Conservation (phyloP, 1,140 invertebrate species). For the Rhagoletis pomonella region DNA sequence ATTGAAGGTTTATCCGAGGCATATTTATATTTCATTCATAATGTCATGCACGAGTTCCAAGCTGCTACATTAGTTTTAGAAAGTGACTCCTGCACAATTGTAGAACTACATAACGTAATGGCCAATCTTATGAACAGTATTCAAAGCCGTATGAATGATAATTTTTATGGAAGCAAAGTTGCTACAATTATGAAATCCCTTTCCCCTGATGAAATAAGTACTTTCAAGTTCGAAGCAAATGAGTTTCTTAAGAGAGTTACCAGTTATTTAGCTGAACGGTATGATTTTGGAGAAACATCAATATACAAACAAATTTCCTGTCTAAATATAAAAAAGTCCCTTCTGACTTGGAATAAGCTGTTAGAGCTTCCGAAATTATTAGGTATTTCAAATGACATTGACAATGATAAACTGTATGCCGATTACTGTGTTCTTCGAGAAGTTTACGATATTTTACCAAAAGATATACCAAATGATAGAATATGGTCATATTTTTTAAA, state of each 20-base stretch:
- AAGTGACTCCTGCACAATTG: slow-evolving; percentile 30
- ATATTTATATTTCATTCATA: slow-evolving; percentile 40
- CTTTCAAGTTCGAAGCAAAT: too few relatives aligned
- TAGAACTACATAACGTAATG: slow-evolving; percentile 1
- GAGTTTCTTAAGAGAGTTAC: too few relatives aligned
- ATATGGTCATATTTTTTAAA: slow-evolving; percentile 42
- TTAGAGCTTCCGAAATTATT: background rate
- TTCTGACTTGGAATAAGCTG: too few relatives aligned
- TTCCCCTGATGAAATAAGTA: background rate
- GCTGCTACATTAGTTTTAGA: slow-evolving; percentile 28
- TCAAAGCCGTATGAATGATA: slow-evolving; percentile 39
- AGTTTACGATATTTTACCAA: too few relatives aligned
- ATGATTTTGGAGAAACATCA: too few relatives aligned
- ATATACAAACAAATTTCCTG: too few relatives aligned
- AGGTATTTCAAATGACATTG: slow-evolving; percentile 21
- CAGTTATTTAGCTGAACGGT: too few relatives aligned
- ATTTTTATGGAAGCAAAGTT: slow-evolving; percentile 28
- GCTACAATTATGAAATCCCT: background rate
- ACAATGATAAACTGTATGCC: background rate
- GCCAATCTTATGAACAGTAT: slow-evolving; percentile 9
- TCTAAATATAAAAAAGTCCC: too few relatives aligned
- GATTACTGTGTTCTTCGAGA: too few relatives aligned
- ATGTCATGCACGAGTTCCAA: background rate
- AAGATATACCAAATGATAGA: background rate
- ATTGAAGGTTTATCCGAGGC: slow-evolving; percentile 24